Evolutionary conservation across 2,797 vertebrate species (phyloP).

Genomic region (Parambassis ranga): DNA sequence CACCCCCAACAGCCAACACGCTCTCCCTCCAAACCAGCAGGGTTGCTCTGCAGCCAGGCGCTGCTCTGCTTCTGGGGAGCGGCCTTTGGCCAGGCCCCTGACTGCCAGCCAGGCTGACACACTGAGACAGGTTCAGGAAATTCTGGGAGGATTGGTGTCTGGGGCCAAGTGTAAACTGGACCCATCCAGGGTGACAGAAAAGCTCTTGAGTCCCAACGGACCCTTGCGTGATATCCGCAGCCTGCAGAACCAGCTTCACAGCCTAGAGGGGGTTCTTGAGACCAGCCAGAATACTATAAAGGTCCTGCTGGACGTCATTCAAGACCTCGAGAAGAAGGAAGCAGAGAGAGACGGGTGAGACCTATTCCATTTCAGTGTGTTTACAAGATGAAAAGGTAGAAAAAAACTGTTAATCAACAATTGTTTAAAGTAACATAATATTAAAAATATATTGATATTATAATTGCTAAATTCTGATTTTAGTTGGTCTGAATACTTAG

Average conservation of each 20-base stretch:
- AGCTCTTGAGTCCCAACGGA: constrained; percentile 66
- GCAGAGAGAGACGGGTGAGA: constrained; percentile 88
- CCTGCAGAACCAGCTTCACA: constrained; percentile 86
- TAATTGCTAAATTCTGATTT: no score
- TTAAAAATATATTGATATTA: no score
- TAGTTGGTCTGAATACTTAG: no score
- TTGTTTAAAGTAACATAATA: no score
- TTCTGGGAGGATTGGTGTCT: constrained; percentile 84
- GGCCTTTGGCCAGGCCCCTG: constrained; percentile 55
- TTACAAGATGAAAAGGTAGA: constrained; percentile 17
- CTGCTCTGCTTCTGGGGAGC: constrained; percentile 60
- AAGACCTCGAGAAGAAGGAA: constrained; percentile 91
- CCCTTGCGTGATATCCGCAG: constrained; percentile 79
- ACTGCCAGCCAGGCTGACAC: constrained; percentile 75
- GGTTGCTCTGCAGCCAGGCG: constrained; percentile 67
- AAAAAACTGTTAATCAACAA: constrained; percentile 1
- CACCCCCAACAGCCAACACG: constrained; percentile 69
- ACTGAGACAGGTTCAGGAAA: constrained; percentile 82
- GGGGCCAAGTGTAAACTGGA: constrained; percentile 79
- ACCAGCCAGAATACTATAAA: constrained; percentile 91
- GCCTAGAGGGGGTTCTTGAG: constrained; percentile 88
- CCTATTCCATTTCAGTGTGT: constrained; percentile 34
- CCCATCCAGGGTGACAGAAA: constrained; percentile 73
- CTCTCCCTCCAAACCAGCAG: constrained; percentile 67
- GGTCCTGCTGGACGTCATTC: constrained; percentile 89